phyloP scores from a whole-genome alignment of 2,888 invertebrate species.

The Chorisops tibialis region DNA sequence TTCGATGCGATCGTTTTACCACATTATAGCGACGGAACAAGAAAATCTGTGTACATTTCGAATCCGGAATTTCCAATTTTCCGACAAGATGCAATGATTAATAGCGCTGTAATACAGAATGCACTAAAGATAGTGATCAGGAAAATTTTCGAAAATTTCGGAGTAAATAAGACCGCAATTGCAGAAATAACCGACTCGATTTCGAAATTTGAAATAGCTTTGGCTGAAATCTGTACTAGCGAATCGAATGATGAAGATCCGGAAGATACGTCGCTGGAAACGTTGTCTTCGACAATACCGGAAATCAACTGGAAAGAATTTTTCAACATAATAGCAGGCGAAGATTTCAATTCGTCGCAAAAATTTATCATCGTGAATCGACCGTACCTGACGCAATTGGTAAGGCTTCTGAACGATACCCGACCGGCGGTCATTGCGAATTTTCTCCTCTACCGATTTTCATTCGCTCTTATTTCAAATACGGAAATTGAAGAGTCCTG shows the following conservation, averaged over 20 bases:
- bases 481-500: not conserved
- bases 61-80: slow-evolving; percentile 9
- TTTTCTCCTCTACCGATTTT: not conserved
- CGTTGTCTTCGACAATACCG: not conserved
- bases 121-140: not conserved
- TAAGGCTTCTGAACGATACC: not conserved
- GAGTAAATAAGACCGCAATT: not conserved
- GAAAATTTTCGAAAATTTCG: not conserved
- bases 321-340: not conserved
- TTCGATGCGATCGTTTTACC: slow-evolving; percentile 1
- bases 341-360: not conserved
- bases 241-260: not conserved
- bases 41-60: not conserved
- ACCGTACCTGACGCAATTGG: not conserved
- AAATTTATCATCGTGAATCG: not conserved
- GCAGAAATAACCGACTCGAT: not conserved
- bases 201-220: slow-evolving; percentile 1
- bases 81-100: not conserved
- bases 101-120: not conserved
- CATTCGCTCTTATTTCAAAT: not conserved
- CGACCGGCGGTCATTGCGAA: not conserved
- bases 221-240: not conserved
- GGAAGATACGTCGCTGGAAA: not conserved
- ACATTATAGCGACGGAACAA: not conserved
- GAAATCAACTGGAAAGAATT: not conserved